Percentiles rank a stretch among this genome's conserved stretches.
Evolutionary conservation across 1,140 invertebrate species (phyloP).

Genomic region (Trialeurodes vaporariorum): DNA sequence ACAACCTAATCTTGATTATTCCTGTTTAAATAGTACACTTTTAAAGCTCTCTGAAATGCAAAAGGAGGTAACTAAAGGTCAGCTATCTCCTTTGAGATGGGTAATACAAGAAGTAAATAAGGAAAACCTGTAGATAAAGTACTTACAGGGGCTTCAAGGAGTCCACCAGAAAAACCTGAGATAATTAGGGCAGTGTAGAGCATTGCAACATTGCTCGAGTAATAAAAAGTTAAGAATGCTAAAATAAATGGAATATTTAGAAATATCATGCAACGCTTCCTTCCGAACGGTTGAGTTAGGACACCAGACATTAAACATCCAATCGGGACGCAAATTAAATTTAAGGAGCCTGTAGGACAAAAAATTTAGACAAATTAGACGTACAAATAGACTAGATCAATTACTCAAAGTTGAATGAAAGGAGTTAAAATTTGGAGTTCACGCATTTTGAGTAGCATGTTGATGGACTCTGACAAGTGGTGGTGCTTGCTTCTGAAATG

Average conservation of each 20-base stretch:
- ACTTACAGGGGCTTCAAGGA: slow-evolving; percentile 63
- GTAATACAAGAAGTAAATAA: too few species aligned
- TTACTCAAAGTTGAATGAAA: too few species aligned
- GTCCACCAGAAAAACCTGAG: slow-evolving; percentile 55
- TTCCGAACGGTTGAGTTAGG: slow-evolving; percentile 51
- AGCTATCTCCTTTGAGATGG: too few species aligned
- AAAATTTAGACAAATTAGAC: neutral
- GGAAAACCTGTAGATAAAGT: slow-evolving; percentile 18
- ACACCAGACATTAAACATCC: slow-evolving; percentile 59
- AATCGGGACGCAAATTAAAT: slow-evolving; percentile 59
- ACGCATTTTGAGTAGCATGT: too few species aligned
- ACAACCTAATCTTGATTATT: neutral
- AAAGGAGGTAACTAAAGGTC: too few species aligned
- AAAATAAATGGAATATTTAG: slow-evolving; percentile 56
- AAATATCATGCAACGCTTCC: slow-evolving; percentile 53
- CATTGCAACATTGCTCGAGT: slow-evolving; percentile 42
- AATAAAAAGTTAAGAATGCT: slow-evolving; percentile 58
- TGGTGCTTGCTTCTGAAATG: too few species aligned
- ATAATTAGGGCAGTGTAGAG: slow-evolving; percentile 52
- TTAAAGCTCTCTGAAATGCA: neutral
- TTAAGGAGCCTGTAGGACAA: slow-evolving; percentile 51
- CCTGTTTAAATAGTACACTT: neutral
- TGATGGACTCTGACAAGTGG: too few species aligned
- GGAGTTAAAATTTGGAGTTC: too few species aligned
- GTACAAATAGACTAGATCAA: too few species aligned